Base-by-base conservation (phyloP, 2,888 invertebrate species). In the Steinernema carpocapsae region DNA sequence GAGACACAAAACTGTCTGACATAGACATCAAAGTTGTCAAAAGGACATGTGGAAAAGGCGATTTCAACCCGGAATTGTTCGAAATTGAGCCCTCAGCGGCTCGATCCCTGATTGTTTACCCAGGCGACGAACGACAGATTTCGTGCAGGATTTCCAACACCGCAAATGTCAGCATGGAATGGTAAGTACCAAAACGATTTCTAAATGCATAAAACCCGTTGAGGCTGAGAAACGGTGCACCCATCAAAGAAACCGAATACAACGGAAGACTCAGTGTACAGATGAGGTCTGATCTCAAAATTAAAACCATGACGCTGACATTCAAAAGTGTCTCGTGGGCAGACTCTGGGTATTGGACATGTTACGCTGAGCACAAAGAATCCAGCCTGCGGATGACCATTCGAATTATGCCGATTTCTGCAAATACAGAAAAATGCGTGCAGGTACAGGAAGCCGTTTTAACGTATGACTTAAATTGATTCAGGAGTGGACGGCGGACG, bases 71-170 rank as follows among this genome's bases (percentile, higher is more conserved):
- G 29, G 64, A 64, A 22, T 29, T 64, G 10, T 64, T 64, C 14
- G 32, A 26, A 17, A 64, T 64, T 32, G 64, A 64, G 32, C 64
- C 64, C 3, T 64, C 64, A 6, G 12, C 64, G 3, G 64, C 64
- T 37, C 64, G 64, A 32, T 64, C 64, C 2, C 64, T 64, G 12
- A 64, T 64, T n/a, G 64, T 64, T n/a, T 64, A 64, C 64, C 64
- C 64, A 4, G 64, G 64, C 1, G 64, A 64, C 32, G 64, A 64
- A 64, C 64, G 32, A 12, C 29, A 26, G n/a, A 26, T 64, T 6
- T 29, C 64, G 10, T 64, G 64, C 32, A 29, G 29, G n/a, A 64
- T 64, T 32, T 64, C 64, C 3, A 64, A 64, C 32, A 32, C 32
- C 14, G 26, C 64, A 10, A 64, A 64, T 32, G 29, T 32, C 1